Evolutionary conservation across 2,797 vertebrate genomes (phyloP), one percentile per base, ranked within the genome.

Genomic region (Hippoglossus hippoglossus): DNA sequence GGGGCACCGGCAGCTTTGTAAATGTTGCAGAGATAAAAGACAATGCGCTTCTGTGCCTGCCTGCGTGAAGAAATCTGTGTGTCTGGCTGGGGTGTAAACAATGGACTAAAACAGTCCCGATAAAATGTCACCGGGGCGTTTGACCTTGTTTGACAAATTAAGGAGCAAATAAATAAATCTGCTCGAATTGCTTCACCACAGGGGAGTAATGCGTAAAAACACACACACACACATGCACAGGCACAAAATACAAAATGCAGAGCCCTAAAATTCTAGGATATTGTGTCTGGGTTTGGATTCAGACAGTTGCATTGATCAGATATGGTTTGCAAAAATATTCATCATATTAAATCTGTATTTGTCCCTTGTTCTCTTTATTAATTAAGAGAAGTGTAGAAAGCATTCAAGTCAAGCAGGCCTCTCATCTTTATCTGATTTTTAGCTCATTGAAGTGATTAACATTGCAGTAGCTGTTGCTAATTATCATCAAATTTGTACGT

Each of bases 91-190:
- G 70, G 63, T 67, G 69, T 87, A 81, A 88, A 87, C 83, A 86
- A 71, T 56, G 67, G 78, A 2, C 66, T 67, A 82, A 83, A 75
- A 66, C 79, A 83, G 71, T 73, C 83, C 84, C 21, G 52, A 65
- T 84, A 64, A 87, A 84, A 81, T 75, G 85, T 67, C 77, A 72
- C 26, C 54, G n/a, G 67, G 65, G 72, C 50, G 34, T 83, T 86
- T 89, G 87, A 90, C 88, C 87, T 88, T 89, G 81, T 89, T 85
- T 89, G 87, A 88, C 85, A 86, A 87, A 87, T 88, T 88, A 89
- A 87, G 72, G 55, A 71, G 80, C 60, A 80, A 86, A 84, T 87
- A 88, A 82, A 87, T 89, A 86, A 88, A 83, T 86, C 67, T 36
- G 80, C 61, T 84, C 76, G 69, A 65, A 80, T 83, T 82, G 66